Base-by-base conservation (phyloP, 2,888 invertebrate species). In the Drosophila barbarae region DNA sequence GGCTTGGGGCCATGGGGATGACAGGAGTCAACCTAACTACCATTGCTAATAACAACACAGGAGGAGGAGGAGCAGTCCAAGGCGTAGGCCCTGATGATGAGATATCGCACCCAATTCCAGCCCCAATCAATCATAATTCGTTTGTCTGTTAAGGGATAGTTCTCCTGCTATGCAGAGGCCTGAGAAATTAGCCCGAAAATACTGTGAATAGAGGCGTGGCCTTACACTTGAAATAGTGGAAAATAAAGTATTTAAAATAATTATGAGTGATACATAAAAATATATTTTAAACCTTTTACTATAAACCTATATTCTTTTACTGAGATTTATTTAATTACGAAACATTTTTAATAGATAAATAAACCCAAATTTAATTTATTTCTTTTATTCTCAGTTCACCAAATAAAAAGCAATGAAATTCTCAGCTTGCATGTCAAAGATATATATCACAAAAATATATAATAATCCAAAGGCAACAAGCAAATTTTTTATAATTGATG, bases 401-500 rank as follows among this genome's bases (percentile, higher is more conserved):
- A 15, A 44, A 53, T 10, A 54, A 23, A 59, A 58, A 38, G n/a
- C 12, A 59, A 44, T 38, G 46, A 26, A 26, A n/a, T 26, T 26
- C 23, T 38, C 30, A 13, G 38, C 46, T 84, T 74, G 84, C 77
- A 78, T 77, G 77, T 69, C 66, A 66, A 35, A 30, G 38, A 41
- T 21, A 44, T 49, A 68, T 68, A 32, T 18, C 18, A 30, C 5
- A 44, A 10, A 18, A 46, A 46, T 32, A 50, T 49, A 69, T 69
- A 42, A 15, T 42, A 42, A 26, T 39, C 38, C 34, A 32, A 12
- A 34, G 26, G 42, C 44, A 68, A 74, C 42, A 56, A 64, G 73
- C 66, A 66, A 71, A 73, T 46, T 67, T 59, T 77, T 83, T 84
- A 80, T 77, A 78, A 78, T 84, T 78, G 78, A 70, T 80, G 79